A percentile compares a stretch with the other conserved stretches of the same genome.
These are phyloP conservation scores for Indri indri DNA, from an alignment of 2,113 vertebrate genomes.

Conservation along the genomic window DNA sequence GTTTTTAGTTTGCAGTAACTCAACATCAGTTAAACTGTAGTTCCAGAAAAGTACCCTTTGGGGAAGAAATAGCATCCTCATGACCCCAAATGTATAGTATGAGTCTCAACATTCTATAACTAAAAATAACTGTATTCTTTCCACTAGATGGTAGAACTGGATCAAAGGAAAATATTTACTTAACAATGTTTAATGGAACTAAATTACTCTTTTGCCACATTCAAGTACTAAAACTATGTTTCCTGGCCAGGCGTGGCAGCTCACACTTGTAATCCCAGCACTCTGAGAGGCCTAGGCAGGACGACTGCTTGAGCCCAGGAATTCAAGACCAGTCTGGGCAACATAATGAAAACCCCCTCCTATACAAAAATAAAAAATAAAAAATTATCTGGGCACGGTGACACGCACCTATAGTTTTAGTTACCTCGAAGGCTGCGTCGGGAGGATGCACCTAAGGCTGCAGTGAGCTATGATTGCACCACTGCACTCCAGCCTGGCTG, in stretches of 20 bases:
- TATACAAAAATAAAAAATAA: too few species aligned
- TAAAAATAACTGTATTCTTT: neutral
- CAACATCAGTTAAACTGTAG: neutral
- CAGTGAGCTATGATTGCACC: neutral
- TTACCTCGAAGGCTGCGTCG: too few species aligned
- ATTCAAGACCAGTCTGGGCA: too few species aligned
- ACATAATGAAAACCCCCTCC: too few species aligned
- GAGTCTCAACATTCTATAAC: neutral
- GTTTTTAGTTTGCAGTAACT: neutral
- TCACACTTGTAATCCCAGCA: too few species aligned
- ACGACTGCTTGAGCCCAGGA: too few species aligned
- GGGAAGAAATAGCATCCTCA: neutral
- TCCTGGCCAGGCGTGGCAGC: neutral
- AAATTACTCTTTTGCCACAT: neutral
- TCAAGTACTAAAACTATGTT: constrained; percentile 6
- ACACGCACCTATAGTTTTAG: too few species aligned
- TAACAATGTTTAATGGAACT: neutral
- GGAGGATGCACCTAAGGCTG: neutral
- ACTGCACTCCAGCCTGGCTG: neutral
- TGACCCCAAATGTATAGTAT: neutral
- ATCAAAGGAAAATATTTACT: neutral
- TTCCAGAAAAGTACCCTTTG: neutral
- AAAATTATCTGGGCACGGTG: too few species aligned
- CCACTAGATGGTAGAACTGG: neutral
- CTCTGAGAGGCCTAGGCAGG: too few species aligned